These are phyloP conservation scores for Rhinogobio ventralis DNA, from an alignment of 2,797 vertebrate species.

Conservation along the genomic window DNA sequence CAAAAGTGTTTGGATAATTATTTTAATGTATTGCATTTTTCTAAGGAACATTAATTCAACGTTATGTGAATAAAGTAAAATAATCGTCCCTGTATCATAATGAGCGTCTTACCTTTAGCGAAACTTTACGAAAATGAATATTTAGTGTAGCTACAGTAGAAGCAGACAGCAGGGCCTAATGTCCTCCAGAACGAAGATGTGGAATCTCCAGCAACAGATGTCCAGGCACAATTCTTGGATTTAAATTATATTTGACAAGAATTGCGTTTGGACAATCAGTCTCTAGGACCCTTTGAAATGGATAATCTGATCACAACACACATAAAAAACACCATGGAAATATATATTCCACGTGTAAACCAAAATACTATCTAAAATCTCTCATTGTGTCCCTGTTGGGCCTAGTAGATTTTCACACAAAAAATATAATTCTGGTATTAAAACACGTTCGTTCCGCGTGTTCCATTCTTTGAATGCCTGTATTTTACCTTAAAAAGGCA, in stretches of 20 bases:
- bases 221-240: slow-evolving; percentile 99
- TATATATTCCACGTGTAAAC: not conserved
- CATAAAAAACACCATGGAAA: not conserved
- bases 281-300: slow-evolving; percentile 79
- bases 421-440: not conserved
- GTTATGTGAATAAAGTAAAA: slow-evolving; percentile 39
- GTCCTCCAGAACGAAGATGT: slow-evolving; percentile 70
- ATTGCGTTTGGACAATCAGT: slow-evolving; percentile 99
- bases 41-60: slow-evolving; percentile 40
- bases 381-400: slow-evolving; percentile 4
- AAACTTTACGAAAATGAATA: slow-evolving; percentile 62
- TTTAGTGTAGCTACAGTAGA: slow-evolving; percentile 3
- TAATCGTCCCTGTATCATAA: slow-evolving; percentile 3
- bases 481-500: slow-evolving; percentile 1
- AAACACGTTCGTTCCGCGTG: slow-evolving; percentile 5
- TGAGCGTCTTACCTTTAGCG: slow-evolving; percentile 67
- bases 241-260: slow-evolving; percentile 93
- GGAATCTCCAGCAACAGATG: slow-evolving; percentile 98
- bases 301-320: slow-evolving; percentile 22
- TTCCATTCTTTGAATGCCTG: not conserved
- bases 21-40: slow-evolving; percentile 29
- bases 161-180: slow-evolving; percentile 53
- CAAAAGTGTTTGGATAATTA: not conserved
- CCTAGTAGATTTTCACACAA: slow-evolving; percentile 22
- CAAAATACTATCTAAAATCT: not conserved